phyloP scores from a whole-genome alignment of 1,140 invertebrate genomes.

The Potamilus streckersoni region DNA sequence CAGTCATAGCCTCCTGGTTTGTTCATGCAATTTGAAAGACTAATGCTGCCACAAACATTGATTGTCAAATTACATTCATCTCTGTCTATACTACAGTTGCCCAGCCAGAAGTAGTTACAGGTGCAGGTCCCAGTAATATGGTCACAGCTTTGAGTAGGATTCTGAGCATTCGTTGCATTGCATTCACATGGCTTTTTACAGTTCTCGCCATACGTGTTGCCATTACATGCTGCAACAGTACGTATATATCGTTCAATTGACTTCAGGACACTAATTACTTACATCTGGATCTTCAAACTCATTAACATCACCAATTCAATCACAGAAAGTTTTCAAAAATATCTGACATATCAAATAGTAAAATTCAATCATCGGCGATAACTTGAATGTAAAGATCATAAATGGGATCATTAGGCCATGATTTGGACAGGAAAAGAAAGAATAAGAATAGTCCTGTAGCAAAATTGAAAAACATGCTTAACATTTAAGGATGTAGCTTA shows the following conservation, averaged over 20 bases:
- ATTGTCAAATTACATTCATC: conserved; percentile 18
- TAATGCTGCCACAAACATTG: background rate
- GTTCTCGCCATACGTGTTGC: conserved; percentile 13
- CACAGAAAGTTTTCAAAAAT: no score
- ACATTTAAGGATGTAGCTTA: no score
- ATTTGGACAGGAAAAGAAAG: no score
- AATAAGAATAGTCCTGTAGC: no score
- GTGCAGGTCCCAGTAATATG: conserved; percentile 19
- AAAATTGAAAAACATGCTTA: no score
- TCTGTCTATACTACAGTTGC: conserved; percentile 17
- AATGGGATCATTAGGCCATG: no score
- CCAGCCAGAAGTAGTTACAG: conserved; percentile 12
- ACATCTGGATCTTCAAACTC: no score
- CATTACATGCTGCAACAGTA: conserved; percentile 6
- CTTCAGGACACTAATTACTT: no score
- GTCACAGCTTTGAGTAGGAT: conserved; percentile 20
- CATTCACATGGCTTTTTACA: conserved; percentile 19
- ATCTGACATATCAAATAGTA: no score
- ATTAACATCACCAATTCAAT: no score
- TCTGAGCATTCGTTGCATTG: conserved; percentile 1
- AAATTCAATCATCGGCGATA: no score
- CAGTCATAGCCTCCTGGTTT: conserved; percentile 20
- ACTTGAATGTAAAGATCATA: no score
- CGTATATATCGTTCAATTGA: background rate
- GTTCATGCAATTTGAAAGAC: conserved; percentile 17